A percentile compares a stretch with the other conserved stretches of the same genome.
Conservation (phyloP, 2,888 invertebrate species). For the Eumacrocentrus americanus region DNA sequence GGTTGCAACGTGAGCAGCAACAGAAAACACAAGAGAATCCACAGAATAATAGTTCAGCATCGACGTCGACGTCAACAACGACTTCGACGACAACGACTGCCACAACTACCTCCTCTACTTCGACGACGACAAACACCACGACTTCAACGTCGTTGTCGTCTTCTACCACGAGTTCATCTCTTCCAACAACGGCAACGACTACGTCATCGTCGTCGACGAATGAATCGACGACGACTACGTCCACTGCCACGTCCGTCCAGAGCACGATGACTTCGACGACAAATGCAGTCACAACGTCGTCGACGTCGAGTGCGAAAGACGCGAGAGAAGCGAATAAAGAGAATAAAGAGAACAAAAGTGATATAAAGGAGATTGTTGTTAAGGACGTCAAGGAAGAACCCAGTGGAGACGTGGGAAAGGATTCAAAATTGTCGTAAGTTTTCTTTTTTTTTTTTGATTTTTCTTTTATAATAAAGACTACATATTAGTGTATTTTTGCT, state of each 20-base stretch:
- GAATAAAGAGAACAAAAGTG: conserved; percentile 67
- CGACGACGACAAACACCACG: conserved; percentile 43
- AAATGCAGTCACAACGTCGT: conserved; percentile 36
- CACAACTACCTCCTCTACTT: conserved; percentile 33
- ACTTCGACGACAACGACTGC: conserved; percentile 44
- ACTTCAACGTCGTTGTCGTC: conserved; percentile 44
- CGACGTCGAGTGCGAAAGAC: conserved; percentile 48
- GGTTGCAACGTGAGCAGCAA: conserved; percentile 81
- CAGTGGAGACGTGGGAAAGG: conserved; percentile 49
- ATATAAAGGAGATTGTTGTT: conserved; percentile 61
- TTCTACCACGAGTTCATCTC: conserved; percentile 41
- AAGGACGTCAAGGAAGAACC: conserved; percentile 54
- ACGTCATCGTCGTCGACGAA: conserved; percentile 26
- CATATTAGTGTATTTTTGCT: too few relatives aligned
- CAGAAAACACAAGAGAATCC: conserved; percentile 68
- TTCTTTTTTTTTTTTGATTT: background rate
- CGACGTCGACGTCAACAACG: conserved; percentile 44
- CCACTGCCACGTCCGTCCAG: conserved; percentile 45
- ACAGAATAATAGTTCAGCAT: conserved; percentile 48
- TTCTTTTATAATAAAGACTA: background rate
- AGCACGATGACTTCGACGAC: conserved; percentile 45
- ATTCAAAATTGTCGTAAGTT: conserved; percentile 52
- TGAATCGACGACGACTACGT: conserved; percentile 37
- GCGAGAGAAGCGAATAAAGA: conserved; percentile 66
- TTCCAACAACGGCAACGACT: conserved; percentile 17